Base-by-base conservation (phyloP, 2,113 vertebrate genomes). In the Hemichromis elongatus region DNA sequence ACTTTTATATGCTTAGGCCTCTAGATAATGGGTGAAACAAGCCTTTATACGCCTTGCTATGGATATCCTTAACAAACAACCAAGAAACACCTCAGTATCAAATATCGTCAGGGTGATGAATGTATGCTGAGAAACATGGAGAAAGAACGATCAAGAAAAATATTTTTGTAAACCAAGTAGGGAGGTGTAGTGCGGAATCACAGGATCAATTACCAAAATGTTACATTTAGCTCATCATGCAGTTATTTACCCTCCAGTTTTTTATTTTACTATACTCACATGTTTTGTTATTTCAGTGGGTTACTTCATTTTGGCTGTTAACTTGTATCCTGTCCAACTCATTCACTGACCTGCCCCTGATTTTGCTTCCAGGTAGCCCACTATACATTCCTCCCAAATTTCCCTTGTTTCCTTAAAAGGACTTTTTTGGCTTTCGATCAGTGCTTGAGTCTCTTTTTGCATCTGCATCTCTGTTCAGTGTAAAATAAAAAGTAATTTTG, bases 1-100 rank as follows among this genome's bases (percentile, higher is more conserved):
- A 81, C 45, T 81, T 68, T 80, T 42, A 90, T 88, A 55, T 54
- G 52, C 35, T 90, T 85, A 66, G 19, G 18, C 80, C 21, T 55
- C 40, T 21, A 84, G 61, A 81, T 90, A 88, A 92, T 91, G 73
- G 80, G 87, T 47, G 63, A 80, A 79, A 90, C 63, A 78, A 81
- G 82, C 80, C 59, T 81, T 88, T 26, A 84, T 82, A 53, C 26
- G 7, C 56, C 14, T 57, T n/a, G 1, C 19, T 18, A 81, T 55
- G 12, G 85, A 85, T 50, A 35, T 66, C 35, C 47, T 83, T 26
- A 70, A 55, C 79, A 85, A 54, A 59, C 59, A 80, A 26, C 2
- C 1, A 8, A 30, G 13, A 85, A 80, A 66, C 79, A 55, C 53
- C 11, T 86, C 21, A 40, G 2, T 73, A 47, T 84, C 54, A 82